These are phyloP conservation scores for Gymnocephalus cernua DNA, from an alignment of 2,113 vertebrate species.

Conservation along the genomic window DNA sequence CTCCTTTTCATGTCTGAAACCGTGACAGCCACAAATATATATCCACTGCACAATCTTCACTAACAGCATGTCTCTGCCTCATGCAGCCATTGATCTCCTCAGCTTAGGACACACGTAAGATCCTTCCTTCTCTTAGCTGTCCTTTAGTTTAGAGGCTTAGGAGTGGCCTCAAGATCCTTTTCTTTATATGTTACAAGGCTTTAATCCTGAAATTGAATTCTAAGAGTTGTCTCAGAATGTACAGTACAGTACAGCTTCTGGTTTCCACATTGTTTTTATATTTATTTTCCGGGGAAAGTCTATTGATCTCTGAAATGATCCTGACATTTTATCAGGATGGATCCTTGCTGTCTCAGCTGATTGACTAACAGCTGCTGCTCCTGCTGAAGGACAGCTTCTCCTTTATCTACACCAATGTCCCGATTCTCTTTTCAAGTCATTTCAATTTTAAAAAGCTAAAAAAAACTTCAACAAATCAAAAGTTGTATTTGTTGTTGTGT, in stretches of 20 bases:
- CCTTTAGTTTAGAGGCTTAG: neutral
- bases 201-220: neutral
- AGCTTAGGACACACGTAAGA: neutral
- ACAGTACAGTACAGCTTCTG: neutral
- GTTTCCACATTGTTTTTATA: neutral
- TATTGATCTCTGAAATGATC: conserved; percentile 11
- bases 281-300: neutral
- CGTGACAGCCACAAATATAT: neutral
- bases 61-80: neutral
- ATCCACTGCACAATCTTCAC: neutral
- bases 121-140: neutral
- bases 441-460: neutral
- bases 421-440: neutral
- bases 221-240: neutral
- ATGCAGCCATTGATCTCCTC: neutral
- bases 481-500: neutral
- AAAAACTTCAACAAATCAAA: neutral
- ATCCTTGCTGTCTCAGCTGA: neutral
- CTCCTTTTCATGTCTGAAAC: no score
- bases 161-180: no score
- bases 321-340: neutral
- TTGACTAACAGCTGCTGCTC: neutral
- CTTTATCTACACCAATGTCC: neutral
- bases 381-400: neutral
- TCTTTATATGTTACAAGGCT: no score